Percentiles rank a stretch among this genome's conserved stretches.
phyloP scores from a whole-genome alignment of 2,888 invertebrate genomes.

The Zelleria hepariella region DNA sequence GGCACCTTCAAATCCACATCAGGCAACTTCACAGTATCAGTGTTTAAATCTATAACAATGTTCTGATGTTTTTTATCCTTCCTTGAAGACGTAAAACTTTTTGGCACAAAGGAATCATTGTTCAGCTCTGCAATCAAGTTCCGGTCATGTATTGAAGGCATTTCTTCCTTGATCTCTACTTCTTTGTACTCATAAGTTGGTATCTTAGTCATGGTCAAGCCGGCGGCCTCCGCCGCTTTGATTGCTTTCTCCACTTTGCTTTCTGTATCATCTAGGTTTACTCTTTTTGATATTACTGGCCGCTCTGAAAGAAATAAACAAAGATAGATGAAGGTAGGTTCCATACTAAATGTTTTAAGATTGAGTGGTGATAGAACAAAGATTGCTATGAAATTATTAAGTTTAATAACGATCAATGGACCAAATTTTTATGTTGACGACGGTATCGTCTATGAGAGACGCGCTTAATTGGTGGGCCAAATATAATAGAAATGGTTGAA shows the following conservation, averaged over 20 bases:
- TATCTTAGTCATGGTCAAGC: slow-evolving; percentile 63
- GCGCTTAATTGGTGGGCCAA: no score
- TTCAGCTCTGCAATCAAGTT: slow-evolving; percentile 79
- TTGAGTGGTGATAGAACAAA: no score
- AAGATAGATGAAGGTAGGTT: slow-evolving; percentile 6
- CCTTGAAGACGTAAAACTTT: slow-evolving; percentile 69
- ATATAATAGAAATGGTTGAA: no score
- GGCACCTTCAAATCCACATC: slow-evolving; percentile 56
- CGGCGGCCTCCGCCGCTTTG: slow-evolving; percentile 64
- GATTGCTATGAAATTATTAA: no score
- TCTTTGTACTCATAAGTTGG: slow-evolving; percentile 65
- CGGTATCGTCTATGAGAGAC: no score
- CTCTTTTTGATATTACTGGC: slow-evolving; percentile 24
- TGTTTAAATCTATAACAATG: slow-evolving; percentile 80
- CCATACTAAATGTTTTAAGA: no score
- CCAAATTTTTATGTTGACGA: no score
- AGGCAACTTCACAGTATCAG: slow-evolving; percentile 79
- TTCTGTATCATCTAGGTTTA: slow-evolving; percentile 54
- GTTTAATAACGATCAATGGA: neutral
- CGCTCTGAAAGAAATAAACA: slow-evolving; percentile 31
- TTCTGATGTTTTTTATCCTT: slow-evolving; percentile 76
- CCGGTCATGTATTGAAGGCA: slow-evolving; percentile 67
- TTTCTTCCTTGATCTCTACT: slow-evolving; percentile 59
- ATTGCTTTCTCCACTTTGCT: slow-evolving; percentile 61
- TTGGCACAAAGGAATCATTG: slow-evolving; percentile 76